Percentiles rank a stretch among this genome's conserved stretches.
phyloP scores from a whole-genome alignment of 1,140 invertebrate genomes.

The Neocloeon triangulifer region DNA sequence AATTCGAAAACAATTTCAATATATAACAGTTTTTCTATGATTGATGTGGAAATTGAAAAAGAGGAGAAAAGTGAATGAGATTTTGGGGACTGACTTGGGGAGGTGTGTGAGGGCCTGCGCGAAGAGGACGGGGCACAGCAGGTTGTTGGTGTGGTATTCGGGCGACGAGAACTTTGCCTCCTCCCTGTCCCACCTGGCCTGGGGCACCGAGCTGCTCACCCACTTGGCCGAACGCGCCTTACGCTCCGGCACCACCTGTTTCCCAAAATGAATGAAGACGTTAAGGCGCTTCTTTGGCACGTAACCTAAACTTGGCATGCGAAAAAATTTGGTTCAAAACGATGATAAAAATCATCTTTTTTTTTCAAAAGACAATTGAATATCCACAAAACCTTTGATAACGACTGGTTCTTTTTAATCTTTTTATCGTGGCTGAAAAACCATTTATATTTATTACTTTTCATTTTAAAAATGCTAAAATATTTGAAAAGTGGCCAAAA shows the following conservation, averaged over 20 bases:
- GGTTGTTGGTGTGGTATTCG: constrained; percentile 84
- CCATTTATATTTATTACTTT: no score
- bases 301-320: neutral
- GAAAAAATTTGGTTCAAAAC: neutral
- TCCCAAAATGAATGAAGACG: neutral
- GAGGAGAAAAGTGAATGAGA: no score
- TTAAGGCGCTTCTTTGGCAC: neutral
- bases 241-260: constrained; percentile 33
- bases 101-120: constrained; percentile 57
- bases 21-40: no score
- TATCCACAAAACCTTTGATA: no score
- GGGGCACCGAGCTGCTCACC: constrained; percentile 67
- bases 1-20: no score
- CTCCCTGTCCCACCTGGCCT: constrained; percentile 47
- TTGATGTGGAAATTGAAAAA: no score
- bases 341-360: neutral
- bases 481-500: no score
- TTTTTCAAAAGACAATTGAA: no score
- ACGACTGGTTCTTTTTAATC: no score
- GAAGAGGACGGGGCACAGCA: constrained; percentile 59
- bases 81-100: no score
- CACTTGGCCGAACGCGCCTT: constrained; percentile 51
- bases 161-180: constrained; percentile 47
- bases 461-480: no score
- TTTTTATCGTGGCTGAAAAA: no score